Conservation (phyloP, 2,113 vertebrate species). For the Elachura formosa region DNA sequence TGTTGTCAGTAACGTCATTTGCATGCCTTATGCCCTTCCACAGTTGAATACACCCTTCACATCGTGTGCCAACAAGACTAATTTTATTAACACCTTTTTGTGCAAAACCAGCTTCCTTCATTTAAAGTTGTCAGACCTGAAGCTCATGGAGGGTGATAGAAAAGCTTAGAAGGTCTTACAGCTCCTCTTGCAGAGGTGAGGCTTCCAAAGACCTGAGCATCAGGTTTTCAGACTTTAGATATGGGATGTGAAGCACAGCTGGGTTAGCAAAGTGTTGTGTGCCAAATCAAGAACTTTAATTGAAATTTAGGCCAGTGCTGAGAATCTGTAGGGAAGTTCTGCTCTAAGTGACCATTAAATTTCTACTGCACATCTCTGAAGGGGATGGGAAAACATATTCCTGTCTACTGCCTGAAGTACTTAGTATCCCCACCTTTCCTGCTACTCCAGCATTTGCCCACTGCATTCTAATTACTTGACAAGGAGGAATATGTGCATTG, state of each 20-base stretch:
- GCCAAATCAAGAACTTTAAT: not conserved
- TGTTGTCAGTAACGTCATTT: not conserved
- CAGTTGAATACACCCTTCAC: not conserved
- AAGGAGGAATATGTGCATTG: not conserved
- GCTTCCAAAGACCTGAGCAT: not conserved
- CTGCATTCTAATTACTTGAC: not conserved
- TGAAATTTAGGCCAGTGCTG: not conserved
- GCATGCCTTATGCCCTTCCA: not conserved
- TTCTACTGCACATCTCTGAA: not conserved
- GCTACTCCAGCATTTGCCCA: not conserved
- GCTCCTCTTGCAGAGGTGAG: not conserved
- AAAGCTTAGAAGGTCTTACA: not conserved
- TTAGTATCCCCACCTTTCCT: not conserved
- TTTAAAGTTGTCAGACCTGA: not conserved
- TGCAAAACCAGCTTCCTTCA: not conserved
- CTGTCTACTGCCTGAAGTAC: not conserved
- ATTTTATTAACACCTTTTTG: not conserved
- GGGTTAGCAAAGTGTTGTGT: not conserved
- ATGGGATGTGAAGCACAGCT: not conserved
- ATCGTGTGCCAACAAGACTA: not conserved
- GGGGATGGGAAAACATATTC: not conserved
- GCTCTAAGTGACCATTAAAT: not conserved
- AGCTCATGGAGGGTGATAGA: fast-evolving
- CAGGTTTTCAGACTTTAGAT: not conserved
- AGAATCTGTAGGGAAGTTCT: not conserved